phyloP scores from a whole-genome alignment of 2,888 invertebrate genomes.

The Drosophila kanekoi region DNA sequence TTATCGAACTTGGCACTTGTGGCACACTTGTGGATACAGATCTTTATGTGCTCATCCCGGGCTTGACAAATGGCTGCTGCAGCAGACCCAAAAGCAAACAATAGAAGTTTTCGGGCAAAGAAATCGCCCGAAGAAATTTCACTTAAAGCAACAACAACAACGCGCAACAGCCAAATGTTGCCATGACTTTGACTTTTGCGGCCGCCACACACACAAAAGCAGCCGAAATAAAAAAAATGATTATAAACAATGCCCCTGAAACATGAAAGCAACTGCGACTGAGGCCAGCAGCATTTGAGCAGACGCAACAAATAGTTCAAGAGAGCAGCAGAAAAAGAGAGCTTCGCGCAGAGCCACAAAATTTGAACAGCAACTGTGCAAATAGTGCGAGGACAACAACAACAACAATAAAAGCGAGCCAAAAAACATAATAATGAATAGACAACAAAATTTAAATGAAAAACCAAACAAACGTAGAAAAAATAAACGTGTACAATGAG shows the following conservation, averaged over 20 bases:
- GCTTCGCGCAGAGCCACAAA: conserved; percentile 15
- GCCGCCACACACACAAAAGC: conserved; percentile 24
- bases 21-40: conserved; percentile 59
- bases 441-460: conserved; percentile 66
- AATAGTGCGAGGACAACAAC: conserved; percentile 57
- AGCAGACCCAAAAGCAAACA: conserved; percentile 40
- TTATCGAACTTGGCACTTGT: conserved; percentile 66
- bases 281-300: conserved; percentile 32
- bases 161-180: conserved; percentile 44
- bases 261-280: conserved; percentile 39
- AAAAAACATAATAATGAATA: conserved; percentile 20
- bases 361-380: conserved; percentile 60
- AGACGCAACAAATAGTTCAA: conserved; percentile 12
- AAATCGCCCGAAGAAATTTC: conserved; percentile 63
- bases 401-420: conserved; percentile 39
- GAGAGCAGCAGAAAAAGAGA: conserved; percentile 11
- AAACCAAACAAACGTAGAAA: conserved; percentile 49
- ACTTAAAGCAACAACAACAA: conserved; percentile 47
- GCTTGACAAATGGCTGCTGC: conserved; percentile 31
- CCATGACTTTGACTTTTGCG: conserved; percentile 74
- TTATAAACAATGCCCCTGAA: conserved; percentile 46
- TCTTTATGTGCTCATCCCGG: conserved; percentile 27
- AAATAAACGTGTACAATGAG: conserved; percentile 46
- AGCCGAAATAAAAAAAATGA: conserved; percentile 27
- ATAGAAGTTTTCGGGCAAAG: conserved; percentile 59